Base-by-base conservation (phyloP, 2,797 vertebrate genomes). In the Parambassis ranga region DNA sequence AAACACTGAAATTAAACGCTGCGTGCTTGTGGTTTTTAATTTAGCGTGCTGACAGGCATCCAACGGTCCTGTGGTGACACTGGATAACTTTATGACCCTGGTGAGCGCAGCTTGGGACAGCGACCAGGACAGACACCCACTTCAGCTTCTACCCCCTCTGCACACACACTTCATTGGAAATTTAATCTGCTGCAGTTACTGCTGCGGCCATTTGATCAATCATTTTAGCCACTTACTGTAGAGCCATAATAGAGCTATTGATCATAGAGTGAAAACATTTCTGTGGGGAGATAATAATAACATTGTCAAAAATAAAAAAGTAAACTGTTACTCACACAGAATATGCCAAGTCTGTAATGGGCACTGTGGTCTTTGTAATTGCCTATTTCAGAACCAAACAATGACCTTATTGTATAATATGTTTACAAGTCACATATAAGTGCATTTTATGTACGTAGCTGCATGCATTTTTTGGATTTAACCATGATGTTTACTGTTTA, bases 11-110 rank as follows among this genome's bases (percentile, higher is more conserved):
- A 83, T 87, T 69, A 83, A 86, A 76, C 49, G n/a, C 79, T 81
- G 77, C 37, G 7, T 82, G 79, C 71, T 80, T 85, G 75, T 81
- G 85, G 83, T 77, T 88, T 89, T 89, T 85, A 75, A 89, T 89
- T 87, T 83, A 76, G 65, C 2, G 4, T 42, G 67, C 79, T 88
- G 87, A 88, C 81, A 84, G 76, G 65, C 62, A 44, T 84, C 80
- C 79, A 86, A 84, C 69, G 72, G 59, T 82, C 82, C 75, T 84
- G 82, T 52, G 75, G 86, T 76, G 81, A 75, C 69, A 65, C 26
- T 49, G 76, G 74, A 88, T 81, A 80, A 78, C 65, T 84, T 83
- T 75, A 84, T 35, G 51, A 75, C 73, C 65, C 53, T 64, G 46
- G 57, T 59, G 48, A 76, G 69, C n/a, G 14, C 55, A 78, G 61